Conservation (phyloP, 1,140 invertebrate species). For the Ceratina calcarata region DNA sequence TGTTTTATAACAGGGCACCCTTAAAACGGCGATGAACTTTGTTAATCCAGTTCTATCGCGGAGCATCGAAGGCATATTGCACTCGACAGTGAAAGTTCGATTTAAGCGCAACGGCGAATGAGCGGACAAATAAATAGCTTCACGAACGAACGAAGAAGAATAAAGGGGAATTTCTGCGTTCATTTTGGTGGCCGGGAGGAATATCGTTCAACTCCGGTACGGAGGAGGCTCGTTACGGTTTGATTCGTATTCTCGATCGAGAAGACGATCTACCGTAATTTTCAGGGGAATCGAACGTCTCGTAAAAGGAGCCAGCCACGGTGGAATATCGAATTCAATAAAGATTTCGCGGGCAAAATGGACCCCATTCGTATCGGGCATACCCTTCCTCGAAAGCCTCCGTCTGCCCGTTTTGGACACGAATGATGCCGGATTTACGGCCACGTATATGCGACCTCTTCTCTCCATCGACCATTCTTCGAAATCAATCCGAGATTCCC, state of each 20-base stretch:
- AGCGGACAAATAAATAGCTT: neutral
- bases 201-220: neutral
- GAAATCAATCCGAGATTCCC: neutral
- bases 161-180: conserved; percentile 1
- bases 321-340: conserved; percentile 29
- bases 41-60: conserved; percentile 21
- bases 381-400: neutral
- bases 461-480: neutral
- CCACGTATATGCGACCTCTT: neutral
- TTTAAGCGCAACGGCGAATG: neutral
- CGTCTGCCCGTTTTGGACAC: neutral
- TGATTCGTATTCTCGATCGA: neutral
- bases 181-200: conserved; percentile 1
- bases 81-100: conserved; percentile 35
- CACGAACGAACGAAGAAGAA: neutral
- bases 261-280: conserved; percentile 12
- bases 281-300: conserved; percentile 18
- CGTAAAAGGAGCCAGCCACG: conserved; percentile 26
- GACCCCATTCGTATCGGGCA: neutral
- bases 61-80: neutral
- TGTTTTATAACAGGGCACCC: neutral
- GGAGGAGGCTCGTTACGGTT: conserved; percentile 1
- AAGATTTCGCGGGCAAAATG: conserved; percentile 33
- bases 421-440: conserved; percentile 17
- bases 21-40: conserved; percentile 2